Percentiles rank a stretch among this genome's conserved stretches.
phyloP scores from a whole-genome alignment of 2,113 vertebrate species.

The Uria aalge region DNA sequence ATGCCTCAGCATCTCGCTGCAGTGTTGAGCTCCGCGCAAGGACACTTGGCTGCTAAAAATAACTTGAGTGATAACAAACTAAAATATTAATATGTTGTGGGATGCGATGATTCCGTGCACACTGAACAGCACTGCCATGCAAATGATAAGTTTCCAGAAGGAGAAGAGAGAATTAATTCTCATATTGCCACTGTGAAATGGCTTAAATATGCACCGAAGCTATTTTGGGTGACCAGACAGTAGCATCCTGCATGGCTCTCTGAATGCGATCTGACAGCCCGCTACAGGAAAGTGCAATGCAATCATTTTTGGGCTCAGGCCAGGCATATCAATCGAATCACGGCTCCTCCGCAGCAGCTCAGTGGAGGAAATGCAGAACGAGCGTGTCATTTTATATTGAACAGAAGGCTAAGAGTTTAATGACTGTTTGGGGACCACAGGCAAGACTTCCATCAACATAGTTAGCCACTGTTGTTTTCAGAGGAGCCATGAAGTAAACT shows the following conservation, averaged over 20 bases:
- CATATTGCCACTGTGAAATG: not conserved
- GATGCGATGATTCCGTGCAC: not conserved
- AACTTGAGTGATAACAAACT: not conserved
- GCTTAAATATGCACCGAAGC: conserved; percentile 10
- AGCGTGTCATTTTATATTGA: not conserved
- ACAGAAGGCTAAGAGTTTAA: conserved; percentile 27
- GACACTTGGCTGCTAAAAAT: conserved; percentile 23
- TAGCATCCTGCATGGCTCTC: not conserved
- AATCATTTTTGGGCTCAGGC: conserved; percentile 7
- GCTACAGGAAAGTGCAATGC: not conserved
- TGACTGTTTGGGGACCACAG: not conserved
- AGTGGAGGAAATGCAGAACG: not conserved
- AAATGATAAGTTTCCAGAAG: not conserved
- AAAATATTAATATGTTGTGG: conserved; percentile 21
- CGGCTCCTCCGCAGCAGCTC: not conserved
- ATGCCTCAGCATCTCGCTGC: not conserved
- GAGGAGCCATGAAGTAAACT: not conserved
- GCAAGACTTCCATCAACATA: conserved; percentile 7
- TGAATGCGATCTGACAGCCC: conserved; percentile 18
- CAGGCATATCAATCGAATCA: conserved; percentile 26
- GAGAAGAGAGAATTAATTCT: not conserved
- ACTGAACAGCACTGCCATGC: not conserved
- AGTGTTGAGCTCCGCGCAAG: not conserved
- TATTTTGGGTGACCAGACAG: conserved; percentile 42
- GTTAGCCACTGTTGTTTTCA: not conserved